Evolutionary conservation across 2,888 invertebrate genomes (phyloP), one percentile per base, ranked within the genome.

Genomic region (Timema podura): DNA sequence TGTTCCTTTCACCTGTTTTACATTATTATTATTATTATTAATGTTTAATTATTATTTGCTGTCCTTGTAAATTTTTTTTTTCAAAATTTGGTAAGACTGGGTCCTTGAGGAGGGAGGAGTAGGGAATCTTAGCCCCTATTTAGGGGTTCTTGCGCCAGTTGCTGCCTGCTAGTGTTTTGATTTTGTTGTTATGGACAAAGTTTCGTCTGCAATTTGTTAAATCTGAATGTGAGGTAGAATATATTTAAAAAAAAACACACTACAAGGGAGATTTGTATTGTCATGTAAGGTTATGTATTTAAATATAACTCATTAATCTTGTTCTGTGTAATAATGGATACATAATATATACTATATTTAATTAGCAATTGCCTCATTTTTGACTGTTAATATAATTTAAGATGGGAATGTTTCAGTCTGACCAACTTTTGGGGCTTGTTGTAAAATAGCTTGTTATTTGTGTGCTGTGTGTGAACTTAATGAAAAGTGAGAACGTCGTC

Each of bases 381-480:
- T 59, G 61, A 64, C 64, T 67, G 46, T 67, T 61, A 59, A 69
- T 65, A 71, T 59, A 71, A 65, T 69, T 69, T 67, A 54, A 68
- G 68, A 51, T 67, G 67, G 67, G 48, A 67, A 59, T 70, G 70
- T 69, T 72, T 70, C 71, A 67, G 73, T 73, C 72, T 73, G 71
- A 71, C 73, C 73, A 73, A 72, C 73, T 72, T 73, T 72, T 73
- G 73, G 71, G 69, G 73, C 72, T 71, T 73, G 69, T 66, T 73
- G 70, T 72, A 70, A 68, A 64, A 72, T 71, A 72, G 73, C 73
- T 73, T 73, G 73, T 73, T 73, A 73, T 70, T 68, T 72, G 72
- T 73, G 73, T 71, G 72, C 68, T 65, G 72, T 68, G 73, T 71
- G 73, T 71, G 71, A 67, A 73, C 67, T 70, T 69, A 70, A 61